A percentile compares a stretch with the other conserved stretches of the same genome.
phyloP scores from a whole-genome alignment of 2,888 invertebrate species.

The Nomada ferruginata region DNA sequence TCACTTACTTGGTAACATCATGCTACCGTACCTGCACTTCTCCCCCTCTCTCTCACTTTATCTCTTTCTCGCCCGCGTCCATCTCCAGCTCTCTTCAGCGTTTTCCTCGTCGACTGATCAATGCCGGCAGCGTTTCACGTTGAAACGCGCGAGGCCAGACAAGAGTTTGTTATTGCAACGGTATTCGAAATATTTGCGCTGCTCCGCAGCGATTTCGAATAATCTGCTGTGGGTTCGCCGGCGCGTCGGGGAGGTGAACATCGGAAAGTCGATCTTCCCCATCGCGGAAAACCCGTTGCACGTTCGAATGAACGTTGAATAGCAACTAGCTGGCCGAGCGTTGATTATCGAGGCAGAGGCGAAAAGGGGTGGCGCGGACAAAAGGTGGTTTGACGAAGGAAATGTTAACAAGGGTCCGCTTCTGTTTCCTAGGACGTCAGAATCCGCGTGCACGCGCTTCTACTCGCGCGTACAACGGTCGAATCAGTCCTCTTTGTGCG shows the following conservation, averaged over 20 bases:
- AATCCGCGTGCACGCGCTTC: slow-evolving; percentile 23
- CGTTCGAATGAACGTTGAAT: slow-evolving; percentile 28
- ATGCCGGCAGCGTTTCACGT: slow-evolving; percentile 49
- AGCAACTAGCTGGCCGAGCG: slow-evolving; percentile 45
- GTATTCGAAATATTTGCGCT: slow-evolving; percentile 32
- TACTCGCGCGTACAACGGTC: background rate
- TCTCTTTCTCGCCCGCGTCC: no score
- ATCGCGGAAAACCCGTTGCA: slow-evolving; percentile 6
- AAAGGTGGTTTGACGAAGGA: slow-evolving; percentile 69
- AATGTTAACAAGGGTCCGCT: slow-evolving; percentile 71
- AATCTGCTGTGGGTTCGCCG: background rate
- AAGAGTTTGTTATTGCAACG: slow-evolving; percentile 51
- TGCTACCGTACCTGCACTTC: slow-evolving; percentile 29
- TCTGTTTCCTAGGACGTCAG: slow-evolving; percentile 61
- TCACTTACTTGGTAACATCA: slow-evolving; percentile 72
- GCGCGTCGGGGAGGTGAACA: slow-evolving; percentile 16
- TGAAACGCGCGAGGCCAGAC: slow-evolving; percentile 25
- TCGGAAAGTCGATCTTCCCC: slow-evolving; percentile 31
- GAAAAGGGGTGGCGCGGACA: slow-evolving; percentile 64
- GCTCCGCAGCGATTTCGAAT: slow-evolving; percentile 20
- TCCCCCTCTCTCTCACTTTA: background rate
- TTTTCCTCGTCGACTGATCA: slow-evolving; percentile 46
- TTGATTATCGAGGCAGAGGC: slow-evolving; percentile 43
- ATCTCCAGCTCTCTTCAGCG: slow-evolving; percentile 1
- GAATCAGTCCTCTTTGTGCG: slow-evolving; percentile 60